phyloP scores from a whole-genome alignment of 2,113 vertebrate genomes.

The Rhagologus leucostigma region DNA sequence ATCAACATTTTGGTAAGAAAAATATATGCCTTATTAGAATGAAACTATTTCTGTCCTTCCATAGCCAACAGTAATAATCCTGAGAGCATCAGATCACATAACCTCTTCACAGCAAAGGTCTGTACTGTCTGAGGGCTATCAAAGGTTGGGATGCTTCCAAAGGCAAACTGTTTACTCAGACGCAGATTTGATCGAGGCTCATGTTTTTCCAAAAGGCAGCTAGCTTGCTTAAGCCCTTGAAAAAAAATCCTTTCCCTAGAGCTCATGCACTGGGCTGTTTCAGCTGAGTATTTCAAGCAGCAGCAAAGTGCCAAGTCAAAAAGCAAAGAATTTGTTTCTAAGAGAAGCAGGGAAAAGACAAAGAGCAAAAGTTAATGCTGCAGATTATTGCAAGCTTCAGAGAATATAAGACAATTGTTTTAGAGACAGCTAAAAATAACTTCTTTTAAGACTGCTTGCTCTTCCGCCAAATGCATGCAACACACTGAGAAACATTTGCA shows the following conservation, averaged over 20 bases:
- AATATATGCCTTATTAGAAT: neutral
- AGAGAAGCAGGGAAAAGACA: neutral
- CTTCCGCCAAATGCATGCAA: neutral
- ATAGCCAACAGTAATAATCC: neutral
- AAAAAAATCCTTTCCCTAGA: neutral
- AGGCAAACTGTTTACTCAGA: neutral
- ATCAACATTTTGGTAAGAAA: neutral
- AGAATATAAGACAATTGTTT: neutral
- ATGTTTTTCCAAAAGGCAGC: neutral
- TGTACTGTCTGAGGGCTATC: neutral
- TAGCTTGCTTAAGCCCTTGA: neutral
- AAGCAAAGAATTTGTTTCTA: neutral
- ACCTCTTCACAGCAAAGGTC: neutral
- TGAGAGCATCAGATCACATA: neutral
- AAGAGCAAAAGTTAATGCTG: neutral
- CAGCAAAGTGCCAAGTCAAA: neutral
- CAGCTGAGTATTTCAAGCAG: neutral
- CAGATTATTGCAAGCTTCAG: neutral
- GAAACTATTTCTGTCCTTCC: neutral
- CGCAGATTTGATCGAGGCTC: neutral
- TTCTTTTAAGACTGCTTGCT: neutral
- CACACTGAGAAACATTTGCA: neutral
- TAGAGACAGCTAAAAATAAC: slow-evolving; percentile 15
- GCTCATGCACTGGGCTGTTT: neutral
- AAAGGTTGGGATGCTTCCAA: neutral